These are phyloP conservation scores for Philopotamus ludificatus DNA, from an alignment of 1,140 invertebrate genomes.

Conservation along the genomic window DNA sequence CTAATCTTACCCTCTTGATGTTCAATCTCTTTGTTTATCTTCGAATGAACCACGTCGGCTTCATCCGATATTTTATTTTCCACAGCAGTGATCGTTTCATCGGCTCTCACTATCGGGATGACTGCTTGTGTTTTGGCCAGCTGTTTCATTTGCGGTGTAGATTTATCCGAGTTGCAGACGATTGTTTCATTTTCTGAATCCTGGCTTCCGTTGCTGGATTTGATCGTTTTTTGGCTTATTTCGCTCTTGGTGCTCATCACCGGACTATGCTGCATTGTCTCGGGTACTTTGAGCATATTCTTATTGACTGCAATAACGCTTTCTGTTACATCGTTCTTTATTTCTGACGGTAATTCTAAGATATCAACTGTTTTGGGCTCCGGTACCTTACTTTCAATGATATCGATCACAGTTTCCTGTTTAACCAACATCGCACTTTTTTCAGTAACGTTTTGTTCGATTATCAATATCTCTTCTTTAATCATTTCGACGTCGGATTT, in stretches of 20 bases:
- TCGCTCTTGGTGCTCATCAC: conserved; percentile 51
- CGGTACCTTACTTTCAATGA: too few species aligned
- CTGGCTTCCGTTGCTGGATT: conserved; percentile 43
- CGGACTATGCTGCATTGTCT: conserved; percentile 51
- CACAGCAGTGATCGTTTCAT: conserved; percentile 44
- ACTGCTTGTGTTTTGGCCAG: conserved; percentile 53
- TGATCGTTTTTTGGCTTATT: conserved; percentile 48
- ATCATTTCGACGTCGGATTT: conserved; percentile 2
- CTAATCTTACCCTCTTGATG: conserved; percentile 48
- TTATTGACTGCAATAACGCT: conserved; percentile 40
- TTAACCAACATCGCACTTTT: conserved; percentile 42
- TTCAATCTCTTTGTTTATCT: conserved; percentile 34
- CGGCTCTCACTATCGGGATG: conserved; percentile 51
- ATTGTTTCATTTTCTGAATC: conserved; percentile 55
- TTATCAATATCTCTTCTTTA: conserved; percentile 24
- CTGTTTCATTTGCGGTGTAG: conserved; percentile 49
- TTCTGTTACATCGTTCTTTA: conserved; percentile 46
- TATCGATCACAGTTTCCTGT: conserved; percentile 43
- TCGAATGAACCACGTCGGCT: conserved; percentile 48
- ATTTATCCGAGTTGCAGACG: conserved; percentile 50
- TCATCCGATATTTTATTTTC: conserved; percentile 45
- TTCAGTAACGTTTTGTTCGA: conserved; percentile 39
- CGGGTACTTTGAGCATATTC: conserved; percentile 49
- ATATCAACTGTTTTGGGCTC: conserved; percentile 40
- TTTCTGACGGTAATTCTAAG: conserved; percentile 1